These are phyloP conservation scores for Hetaerina americana DNA, from an alignment of 1,140 invertebrate species.

Conservation along the genomic window DNA sequence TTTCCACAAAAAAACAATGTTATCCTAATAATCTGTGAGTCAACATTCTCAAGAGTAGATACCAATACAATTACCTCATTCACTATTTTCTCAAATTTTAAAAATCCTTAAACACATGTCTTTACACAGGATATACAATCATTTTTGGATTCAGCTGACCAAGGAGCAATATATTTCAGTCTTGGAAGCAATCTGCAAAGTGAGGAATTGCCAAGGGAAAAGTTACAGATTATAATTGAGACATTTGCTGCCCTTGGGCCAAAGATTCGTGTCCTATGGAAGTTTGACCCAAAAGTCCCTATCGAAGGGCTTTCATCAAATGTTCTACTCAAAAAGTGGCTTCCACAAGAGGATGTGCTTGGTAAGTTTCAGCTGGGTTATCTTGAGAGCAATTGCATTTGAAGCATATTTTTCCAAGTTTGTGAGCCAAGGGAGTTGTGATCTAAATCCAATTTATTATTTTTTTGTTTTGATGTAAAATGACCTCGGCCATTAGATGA, in stretches of 20 bases:
- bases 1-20: too few relatives aligned
- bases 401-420: too few relatives aligned
- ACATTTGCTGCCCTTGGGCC: background rate
- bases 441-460: too few relatives aligned
- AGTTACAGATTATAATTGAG: background rate
- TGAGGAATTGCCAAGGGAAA: conserved; percentile 1
- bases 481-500: too few relatives aligned
- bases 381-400: background rate
- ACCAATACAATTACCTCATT: too few relatives aligned
- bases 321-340: background rate
- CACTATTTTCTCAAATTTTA: too few relatives aligned
- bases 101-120: too few relatives aligned
- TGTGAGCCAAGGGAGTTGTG: too few relatives aligned
- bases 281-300: conserved; percentile 26
- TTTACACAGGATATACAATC: background rate
- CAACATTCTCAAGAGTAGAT: too few relatives aligned
- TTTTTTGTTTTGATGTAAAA: too few relatives aligned
- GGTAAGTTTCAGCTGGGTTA: background rate
- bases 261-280: conserved; percentile 38
- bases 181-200: conserved; percentile 17
- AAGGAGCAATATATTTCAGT: conserved; percentile 10
- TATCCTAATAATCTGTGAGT: too few relatives aligned
- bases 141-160: conserved; percentile 4
- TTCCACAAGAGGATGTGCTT: conserved; percentile 1
- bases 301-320: background rate